Base-by-base conservation (phyloP, 37 sponge, comb jelly and placozoan genomes). In the Cliona cf. orientalis region DNA sequence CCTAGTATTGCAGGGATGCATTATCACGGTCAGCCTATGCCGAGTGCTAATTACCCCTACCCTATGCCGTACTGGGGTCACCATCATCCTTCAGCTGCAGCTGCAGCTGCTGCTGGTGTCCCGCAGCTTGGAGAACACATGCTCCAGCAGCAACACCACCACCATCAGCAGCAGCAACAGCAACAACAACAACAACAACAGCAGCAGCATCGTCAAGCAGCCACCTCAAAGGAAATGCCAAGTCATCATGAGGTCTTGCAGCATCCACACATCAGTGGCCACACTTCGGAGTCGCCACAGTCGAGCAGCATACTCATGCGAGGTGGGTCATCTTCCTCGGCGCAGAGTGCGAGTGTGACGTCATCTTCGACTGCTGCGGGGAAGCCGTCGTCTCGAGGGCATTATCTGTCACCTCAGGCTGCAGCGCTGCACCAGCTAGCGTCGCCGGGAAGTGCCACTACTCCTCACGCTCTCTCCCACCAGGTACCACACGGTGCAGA, bases 31-130 rank as follows among this genome's bases (percentile, higher is more conserved):
- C 75, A 73, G 66, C 49, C 73, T 14, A 73, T 87, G 42, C 67
- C 66, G 31, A 75, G 59, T 0, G 32, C 45, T 28, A 86, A 72
- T 58, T 88, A 88, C 61, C 82, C 88, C 6, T 88, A 82, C 46
- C 26, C 75, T 19, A 26, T 81, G 49, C 36, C 87, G 2, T 88
- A 88, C 37, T 77, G 76, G 21, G 81, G 88, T 82, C 59, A 75
- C 3, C 86, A 77, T 22, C 58, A 17, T 45, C 23, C 38, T 5
- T 17, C 78, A 21, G 12, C 70, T 39, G 42, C 9, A 38, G 25
- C n/a, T 69, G n/a, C 9, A 9, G 11, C 70, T 40, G 12, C 70
- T 39, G 42, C 9, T 42, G 25, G 70, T 69, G 40, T 26, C 9
- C 65, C 17, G 55, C n/a, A n/a, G n/a, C n/a, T n/a, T n/a, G n/a